A percentile compares a stretch with the other conserved stretches of the same genome.
phyloP scores from a whole-genome alignment of 2,888 invertebrate species.

The Hypomecis atomaria region DNA sequence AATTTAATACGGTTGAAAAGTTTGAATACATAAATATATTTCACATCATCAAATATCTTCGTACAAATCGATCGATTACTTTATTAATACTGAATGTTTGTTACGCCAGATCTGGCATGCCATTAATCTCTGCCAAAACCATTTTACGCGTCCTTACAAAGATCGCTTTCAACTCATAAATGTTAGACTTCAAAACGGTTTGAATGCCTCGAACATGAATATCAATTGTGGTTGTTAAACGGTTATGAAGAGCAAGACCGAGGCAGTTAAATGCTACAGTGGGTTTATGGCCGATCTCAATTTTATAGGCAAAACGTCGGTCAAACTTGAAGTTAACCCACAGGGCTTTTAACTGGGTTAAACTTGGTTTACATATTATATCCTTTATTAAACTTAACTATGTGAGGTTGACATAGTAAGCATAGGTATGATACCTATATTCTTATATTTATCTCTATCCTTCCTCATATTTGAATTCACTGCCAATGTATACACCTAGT shows the following conservation, averaged over 20 bases:
- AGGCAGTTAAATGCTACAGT: conserved; percentile 25
- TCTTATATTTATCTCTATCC: too few relatives aligned
- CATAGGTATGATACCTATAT: too few relatives aligned
- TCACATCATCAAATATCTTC: too few relatives aligned
- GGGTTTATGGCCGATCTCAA: conserved; percentile 19
- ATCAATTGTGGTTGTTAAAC: conserved; percentile 30
- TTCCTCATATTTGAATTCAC: too few relatives aligned
- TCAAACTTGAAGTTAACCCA: conserved; percentile 17
- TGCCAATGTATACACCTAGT: too few relatives aligned
- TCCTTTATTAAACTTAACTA: too few relatives aligned
- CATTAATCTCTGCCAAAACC: background rate
- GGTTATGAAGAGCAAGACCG: conserved; percentile 16
- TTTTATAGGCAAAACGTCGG: conserved; percentile 25
- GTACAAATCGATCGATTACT: background rate
- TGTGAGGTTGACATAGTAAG: too few relatives aligned
- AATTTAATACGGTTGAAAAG: too few relatives aligned
- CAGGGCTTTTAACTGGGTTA: conserved; percentile 1
- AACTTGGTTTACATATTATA: too few relatives aligned
- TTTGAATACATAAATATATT: too few relatives aligned
- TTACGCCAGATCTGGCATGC: background rate
- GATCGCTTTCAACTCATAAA: conserved; percentile 24
- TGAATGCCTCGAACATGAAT: conserved; percentile 26
- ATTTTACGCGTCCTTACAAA: conserved; percentile 20
- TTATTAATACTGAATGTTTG: background rate
- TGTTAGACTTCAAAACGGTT: conserved; percentile 19